Percentiles rank a stretch among this genome's conserved stretches.
These are phyloP conservation scores for Papilio xuthus DNA, from an alignment of 1,140 invertebrate genomes.

Conservation along the genomic window DNA sequence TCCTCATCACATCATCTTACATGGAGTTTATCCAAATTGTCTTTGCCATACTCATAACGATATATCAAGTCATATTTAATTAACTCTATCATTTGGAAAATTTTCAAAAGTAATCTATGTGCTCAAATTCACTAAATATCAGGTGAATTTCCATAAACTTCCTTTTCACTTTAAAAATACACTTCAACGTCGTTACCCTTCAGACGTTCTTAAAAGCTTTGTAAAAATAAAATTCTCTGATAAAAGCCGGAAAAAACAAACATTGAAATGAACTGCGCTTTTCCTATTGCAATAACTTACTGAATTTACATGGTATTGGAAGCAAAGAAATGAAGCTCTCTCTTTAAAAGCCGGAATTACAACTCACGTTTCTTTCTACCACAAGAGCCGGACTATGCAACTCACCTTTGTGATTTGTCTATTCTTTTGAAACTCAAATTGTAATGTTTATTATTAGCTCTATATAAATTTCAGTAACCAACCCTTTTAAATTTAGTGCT, in stretches of 20 bases:
- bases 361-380: not conserved
- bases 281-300: slow-evolving; percentile 35
- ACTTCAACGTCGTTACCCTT: not conserved
- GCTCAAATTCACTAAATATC: not conserved
- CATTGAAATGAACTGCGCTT: slow-evolving; percentile 28
- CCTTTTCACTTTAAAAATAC: not conserved
- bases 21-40: too few relatives aligned
- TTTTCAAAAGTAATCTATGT: not conserved
- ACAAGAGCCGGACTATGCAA: not conserved
- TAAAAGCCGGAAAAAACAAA: slow-evolving; percentile 19
- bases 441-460: too few relatives aligned
- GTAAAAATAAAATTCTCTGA: slow-evolving; percentile 23
- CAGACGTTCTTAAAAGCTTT: slow-evolving; percentile 8
- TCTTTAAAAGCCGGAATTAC: slow-evolving; percentile 31
- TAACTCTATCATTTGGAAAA: too few relatives aligned
- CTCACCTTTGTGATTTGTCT: not conserved
- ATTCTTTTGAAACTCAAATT: not conserved
- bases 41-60: too few relatives aligned
- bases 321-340: slow-evolving; percentile 31
- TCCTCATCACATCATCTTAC: too few relatives aligned
- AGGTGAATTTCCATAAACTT: not conserved
- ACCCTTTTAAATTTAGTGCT: too few relatives aligned
- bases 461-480: too few relatives aligned
- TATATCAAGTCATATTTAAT: too few relatives aligned
- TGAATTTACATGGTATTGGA: slow-evolving; percentile 39